Base-by-base conservation (phyloP, 1,140 invertebrate genomes). In the Argopecten irradians region DNA sequence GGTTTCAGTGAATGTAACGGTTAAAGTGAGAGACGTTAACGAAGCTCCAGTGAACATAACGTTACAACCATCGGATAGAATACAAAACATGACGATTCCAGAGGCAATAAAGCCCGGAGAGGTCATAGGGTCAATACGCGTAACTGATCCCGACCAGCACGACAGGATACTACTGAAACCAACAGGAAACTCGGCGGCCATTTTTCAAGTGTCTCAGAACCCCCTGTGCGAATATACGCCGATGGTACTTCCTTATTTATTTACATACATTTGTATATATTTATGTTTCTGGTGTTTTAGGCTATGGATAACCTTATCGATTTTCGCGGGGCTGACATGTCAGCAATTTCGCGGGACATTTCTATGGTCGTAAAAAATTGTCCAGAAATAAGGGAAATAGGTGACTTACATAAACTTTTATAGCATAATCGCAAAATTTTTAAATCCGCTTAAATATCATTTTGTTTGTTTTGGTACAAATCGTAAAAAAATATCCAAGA, bases 11-110 rank as follows among this genome's bases (percentile, higher is more conserved):
- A 90, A 35, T 32, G 90, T 92, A 71, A 87, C 82, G n/a, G 39
- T 92, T 32, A 34, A 85, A 83, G 89, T 92, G 0, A 89, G 32
- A 16, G 90, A 92, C 86, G 46, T 87, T 22, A 91, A 91, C 87
- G 90, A 91, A 34, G 39, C 35, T n/a, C 89, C 90, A 34, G 83
- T 71, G 11, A 71, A 28, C 28, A 32, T 92, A 16, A 83, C 85
- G 0, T 83, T 91, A 19, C 39, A 71, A 22, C 13, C 85, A 32
- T 33, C 84, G 34, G 22, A 39, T 32, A 84, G 71, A 14, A 36
- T 87, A 5, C 41, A 39, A 28, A 33, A 71, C 16, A 82, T 91
- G 34, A 39, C 41, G 35, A 90, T 92, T 71, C 86, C 88, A 46
- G 92, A 92, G 71, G 71, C 36, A 13, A 82, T 82, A 34, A 13